Base-by-base conservation (phyloP, 37 sponge, comb jelly and placozoan genomes). In the Tethya wilhelma region DNA sequence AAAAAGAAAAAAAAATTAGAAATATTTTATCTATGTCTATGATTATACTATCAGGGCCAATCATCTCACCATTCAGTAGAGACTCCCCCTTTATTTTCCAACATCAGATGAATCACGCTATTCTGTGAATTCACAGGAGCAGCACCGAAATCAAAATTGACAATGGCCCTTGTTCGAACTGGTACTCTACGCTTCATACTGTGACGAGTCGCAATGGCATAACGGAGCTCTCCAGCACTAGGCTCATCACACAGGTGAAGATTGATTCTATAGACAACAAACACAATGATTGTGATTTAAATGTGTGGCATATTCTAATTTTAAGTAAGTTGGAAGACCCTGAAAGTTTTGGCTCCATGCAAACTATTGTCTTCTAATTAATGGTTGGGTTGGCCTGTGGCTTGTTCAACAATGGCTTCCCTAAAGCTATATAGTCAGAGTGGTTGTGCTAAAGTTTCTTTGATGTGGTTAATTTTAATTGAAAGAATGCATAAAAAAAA, bases 161-260 rank as follows among this genome's bases (percentile, higher is more conserved):
- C 80, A 4, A 87, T 55, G 36, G 98, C 90, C 39, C 60, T 83
- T 2, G 98, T 94, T 19, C 58, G 71, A 7, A 80, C 79, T 0
- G 93, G 78, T 22, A 91, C 84, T 45, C 69, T 87, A 12, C 88
- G 80, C 31, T 71, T 56, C 53, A 75, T 80, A 56, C 91, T 92
- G 86, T 94, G 93, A 49, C 95, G 67, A 14, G 98, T 94, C 56
- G 86, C 85, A 28, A 97, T 90, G 41, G 89, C 77, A 42, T 97
- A 90, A 43, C 93, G 83, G 40, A 94, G 72, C 73, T 97, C 98
- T n/a, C 74, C 34, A 1, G 57, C 66, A 9, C 87, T 86, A 19
- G 98, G 98, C 26, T 86, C 88, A 12, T 84, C 85, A 23, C 76
- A 29, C 19, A 97, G 81, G 64, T 57, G 59, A 29, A 44, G 39